Conservation (phyloP, 2,113 vertebrate species). For the Nymphicus hollandicus region DNA sequence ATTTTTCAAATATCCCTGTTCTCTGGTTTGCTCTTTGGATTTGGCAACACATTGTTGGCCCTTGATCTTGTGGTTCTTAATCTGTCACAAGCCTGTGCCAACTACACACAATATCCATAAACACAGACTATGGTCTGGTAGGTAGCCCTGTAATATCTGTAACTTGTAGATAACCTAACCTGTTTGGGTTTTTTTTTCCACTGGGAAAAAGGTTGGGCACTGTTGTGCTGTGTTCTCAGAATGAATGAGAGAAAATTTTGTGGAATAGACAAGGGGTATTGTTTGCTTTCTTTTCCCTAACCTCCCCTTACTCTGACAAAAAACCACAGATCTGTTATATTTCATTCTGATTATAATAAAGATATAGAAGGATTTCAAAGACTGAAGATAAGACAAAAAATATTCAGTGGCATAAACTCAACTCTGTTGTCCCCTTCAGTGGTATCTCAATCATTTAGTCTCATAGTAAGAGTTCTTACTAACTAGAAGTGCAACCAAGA, state of each 20-base stretch:
- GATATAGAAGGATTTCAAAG: not conserved
- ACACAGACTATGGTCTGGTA: not conserved
- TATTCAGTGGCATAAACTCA: not conserved
- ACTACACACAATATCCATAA: not conserved
- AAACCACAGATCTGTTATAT: accelerated
- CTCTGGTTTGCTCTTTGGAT: not conserved
- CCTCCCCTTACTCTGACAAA: accelerated
- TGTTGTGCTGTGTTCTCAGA: not conserved
- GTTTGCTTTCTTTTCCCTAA: not conserved
- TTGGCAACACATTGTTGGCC: not conserved
- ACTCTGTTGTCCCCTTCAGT: not conserved
- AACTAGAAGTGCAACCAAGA: not conserved
- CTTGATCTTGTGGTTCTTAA: not conserved
- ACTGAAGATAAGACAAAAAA: not conserved
- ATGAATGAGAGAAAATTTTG: not conserved
- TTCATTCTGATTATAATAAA: not conserved
- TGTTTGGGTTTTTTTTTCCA: not conserved
- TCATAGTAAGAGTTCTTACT: not conserved
- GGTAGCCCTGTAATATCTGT: constrained; percentile 8
- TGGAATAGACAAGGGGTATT: not conserved
- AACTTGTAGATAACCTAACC: constrained; percentile 1
- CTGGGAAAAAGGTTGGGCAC: not conserved
- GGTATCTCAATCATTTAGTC: not conserved
- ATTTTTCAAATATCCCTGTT: not conserved
- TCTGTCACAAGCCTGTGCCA: not conserved